Conservation (phyloP, 2,797 vertebrate genomes). For the Periparus ater region DNA sequence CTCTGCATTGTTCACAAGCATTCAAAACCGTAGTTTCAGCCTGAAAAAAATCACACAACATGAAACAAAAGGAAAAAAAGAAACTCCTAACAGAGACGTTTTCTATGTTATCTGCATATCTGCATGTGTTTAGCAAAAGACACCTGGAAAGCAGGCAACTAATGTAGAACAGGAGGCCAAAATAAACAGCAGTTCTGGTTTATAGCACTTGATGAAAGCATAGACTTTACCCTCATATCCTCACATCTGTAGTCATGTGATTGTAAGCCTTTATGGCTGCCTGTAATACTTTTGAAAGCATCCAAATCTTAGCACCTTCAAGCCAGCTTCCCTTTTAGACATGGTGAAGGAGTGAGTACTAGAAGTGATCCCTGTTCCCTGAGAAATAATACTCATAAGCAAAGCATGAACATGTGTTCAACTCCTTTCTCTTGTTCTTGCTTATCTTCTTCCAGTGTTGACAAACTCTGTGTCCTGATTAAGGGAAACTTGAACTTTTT, state of each 20-base stretch:
- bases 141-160: not conserved
- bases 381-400: not conserved
- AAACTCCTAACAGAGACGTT: not conserved
- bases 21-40: not conserved
- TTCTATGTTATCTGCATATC: not conserved
- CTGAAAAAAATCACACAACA: not conserved
- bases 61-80: not conserved
- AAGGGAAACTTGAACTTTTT: not conserved
- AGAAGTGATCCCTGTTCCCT: not conserved
- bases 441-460: not conserved
- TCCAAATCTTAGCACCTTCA: not conserved
- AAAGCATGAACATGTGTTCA: not conserved
- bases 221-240: not conserved
- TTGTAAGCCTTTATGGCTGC: not conserved
- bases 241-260: not conserved
- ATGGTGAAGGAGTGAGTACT: not conserved
- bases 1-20: not conserved
- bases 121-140: not conserved
- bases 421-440: not conserved
- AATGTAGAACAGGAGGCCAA: not conserved
- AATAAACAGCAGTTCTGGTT: not conserved
- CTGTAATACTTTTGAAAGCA: not conserved
- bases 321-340: not conserved
- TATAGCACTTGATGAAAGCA: not conserved
- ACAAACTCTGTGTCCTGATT: not conserved